These are phyloP conservation scores for Solenopsis invicta DNA, from an alignment of 1,140 invertebrate species.

Conservation along the genomic window DNA sequence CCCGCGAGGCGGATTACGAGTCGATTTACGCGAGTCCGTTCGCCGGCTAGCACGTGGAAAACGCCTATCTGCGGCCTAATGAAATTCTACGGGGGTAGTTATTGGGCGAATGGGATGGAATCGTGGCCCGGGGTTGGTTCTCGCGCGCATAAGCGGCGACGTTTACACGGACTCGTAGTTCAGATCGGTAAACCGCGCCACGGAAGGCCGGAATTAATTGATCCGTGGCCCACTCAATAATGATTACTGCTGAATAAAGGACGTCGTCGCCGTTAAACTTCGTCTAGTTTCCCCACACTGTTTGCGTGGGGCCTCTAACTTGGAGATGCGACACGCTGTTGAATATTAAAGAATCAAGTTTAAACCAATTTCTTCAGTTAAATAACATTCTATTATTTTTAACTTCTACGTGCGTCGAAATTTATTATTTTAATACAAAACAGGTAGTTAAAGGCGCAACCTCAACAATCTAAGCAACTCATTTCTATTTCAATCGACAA, in stretches of 20 bases:
- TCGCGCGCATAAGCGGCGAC: constrained; percentile 38
- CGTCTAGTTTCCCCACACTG: constrained; percentile 6
- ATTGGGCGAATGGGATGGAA: constrained; percentile 55
- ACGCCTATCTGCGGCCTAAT: constrained; percentile 51
- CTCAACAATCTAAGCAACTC: no score
- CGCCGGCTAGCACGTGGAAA: constrained; percentile 35
- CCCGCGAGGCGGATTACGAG: constrained; percentile 2
- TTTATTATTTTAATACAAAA: no score
- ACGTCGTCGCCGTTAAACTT: neutral
- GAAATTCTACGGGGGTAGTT: constrained; percentile 66
- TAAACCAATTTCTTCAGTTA: no score
- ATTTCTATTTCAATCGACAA: no score
- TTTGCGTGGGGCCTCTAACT: neutral
- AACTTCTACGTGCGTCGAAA: no score
- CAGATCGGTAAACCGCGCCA: constrained; percentile 47
- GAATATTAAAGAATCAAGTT: no score
- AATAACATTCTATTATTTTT: no score
- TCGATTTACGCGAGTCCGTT: constrained; percentile 61
- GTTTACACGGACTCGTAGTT: constrained; percentile 48
- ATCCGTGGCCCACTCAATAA: constrained; percentile 45
- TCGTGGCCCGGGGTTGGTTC: neutral
- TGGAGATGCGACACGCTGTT: neutral
- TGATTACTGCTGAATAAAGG: constrained; percentile 46
- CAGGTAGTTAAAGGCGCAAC: no score
- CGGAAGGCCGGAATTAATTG: constrained; percentile 58